Base-by-base conservation (phyloP, 23 tunicate genomes). In the Ascidia mentula region DNA sequence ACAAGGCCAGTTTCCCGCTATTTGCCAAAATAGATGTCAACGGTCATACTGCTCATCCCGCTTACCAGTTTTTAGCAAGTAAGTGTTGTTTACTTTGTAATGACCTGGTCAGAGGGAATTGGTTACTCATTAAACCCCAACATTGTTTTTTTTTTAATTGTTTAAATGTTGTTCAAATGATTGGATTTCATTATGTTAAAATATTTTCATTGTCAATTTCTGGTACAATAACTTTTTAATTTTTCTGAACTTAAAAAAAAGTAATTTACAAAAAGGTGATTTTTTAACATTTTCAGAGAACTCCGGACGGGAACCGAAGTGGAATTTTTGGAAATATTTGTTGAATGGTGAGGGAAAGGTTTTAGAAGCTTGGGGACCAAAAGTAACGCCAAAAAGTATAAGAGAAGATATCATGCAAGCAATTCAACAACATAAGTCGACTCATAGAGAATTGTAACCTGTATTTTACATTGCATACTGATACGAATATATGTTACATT, bases 261-360 rank as follows among this genome's bases (percentile, higher is more conserved):
- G n/a, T n/a, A n/a, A n/a, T n/a, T n/a, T n/a, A n/a, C n/a, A n/a
- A n/a, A n/a, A n/a, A n/a, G n/a, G n/a, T n/a, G n/a, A n/a, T n/a
- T n/a, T n/a, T n/a, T n/a, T n/a, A n/a, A n/a, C n/a, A n/a, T 46
- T 20, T 31, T 22, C 40, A 78, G 82, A 59, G 31, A 59, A 78
- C 15, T 34, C 76, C 34, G 91, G 88, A n/a, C 75, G 73, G 15
- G 87, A 84, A 71, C 98, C 98, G 38, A 83, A 76, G 6, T 93
- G 98, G 98, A 93, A 93, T 53, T 93, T 93, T 40, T 93, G 98
- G 98, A 93, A 93, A 34, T 93, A 85, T 69, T 82, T 93, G 74
- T 37, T 93, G 0, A 78, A 84, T 39, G 86, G 60, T 20, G 60
- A 88, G 12, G 98, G 98, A 6, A 32, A 45, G 5, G 93, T 93